Conservation (phyloP, 2,113 vertebrate species). For the Uria lomvia region DNA sequence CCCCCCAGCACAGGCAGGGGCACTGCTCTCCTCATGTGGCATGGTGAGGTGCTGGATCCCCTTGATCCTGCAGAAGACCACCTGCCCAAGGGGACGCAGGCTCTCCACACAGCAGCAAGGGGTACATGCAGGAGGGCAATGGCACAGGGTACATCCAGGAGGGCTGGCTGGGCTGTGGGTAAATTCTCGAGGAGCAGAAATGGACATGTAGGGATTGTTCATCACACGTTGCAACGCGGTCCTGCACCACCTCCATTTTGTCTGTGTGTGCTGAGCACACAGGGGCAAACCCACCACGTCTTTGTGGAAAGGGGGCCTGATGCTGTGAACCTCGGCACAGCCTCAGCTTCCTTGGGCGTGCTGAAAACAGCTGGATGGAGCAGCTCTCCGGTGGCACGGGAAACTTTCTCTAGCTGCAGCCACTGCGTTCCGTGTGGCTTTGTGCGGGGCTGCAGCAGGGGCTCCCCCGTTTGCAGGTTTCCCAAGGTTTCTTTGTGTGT, state of each 20-base stretch:
- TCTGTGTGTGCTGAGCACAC: neutral
- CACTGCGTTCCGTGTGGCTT: neutral
- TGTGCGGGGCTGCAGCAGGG: neutral
- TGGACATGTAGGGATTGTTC: neutral
- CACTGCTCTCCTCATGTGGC: neutral
- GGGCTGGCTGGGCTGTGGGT: accelerated
- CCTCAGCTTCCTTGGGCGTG: accelerated
- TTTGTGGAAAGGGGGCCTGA: neutral
- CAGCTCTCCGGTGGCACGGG: neutral
- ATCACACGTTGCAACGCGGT: accelerated
- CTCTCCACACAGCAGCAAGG: neutral
- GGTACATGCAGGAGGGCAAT: neutral
- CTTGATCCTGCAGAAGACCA: neutral
- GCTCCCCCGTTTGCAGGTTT: neutral
- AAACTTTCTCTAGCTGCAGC: neutral
- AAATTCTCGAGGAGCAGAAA: neutral
- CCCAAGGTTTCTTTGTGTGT: slow-evolving; percentile 48
- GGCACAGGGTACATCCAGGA: neutral
- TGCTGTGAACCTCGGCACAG: neutral
- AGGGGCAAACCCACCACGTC: accelerated
- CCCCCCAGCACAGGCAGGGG: accelerated
- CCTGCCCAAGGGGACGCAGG: neutral
- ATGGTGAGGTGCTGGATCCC: neutral
- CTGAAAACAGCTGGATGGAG: neutral
- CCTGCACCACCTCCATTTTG: neutral